Base-by-base conservation (phyloP, 2,888 invertebrate genomes). In the Eurytoma adleriae region DNA sequence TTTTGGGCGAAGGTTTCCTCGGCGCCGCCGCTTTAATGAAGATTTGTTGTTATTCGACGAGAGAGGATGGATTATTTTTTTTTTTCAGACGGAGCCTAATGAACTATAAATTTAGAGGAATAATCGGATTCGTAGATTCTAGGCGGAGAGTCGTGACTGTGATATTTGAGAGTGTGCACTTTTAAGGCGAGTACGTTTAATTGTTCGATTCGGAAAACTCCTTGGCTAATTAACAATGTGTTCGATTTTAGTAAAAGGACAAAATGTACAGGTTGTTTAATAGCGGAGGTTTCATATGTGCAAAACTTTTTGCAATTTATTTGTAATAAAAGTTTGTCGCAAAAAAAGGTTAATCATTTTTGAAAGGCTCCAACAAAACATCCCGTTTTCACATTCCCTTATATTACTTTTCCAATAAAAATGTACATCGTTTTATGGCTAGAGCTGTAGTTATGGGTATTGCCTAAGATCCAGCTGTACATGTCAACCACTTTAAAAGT, bases 31-130 rank as follows among this genome's bases (percentile, higher is more conserved):
- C 54, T 54, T 48, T 64, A 20, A 64, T 64, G 64, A 48, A 64
- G 48, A 64, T 64, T 64, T 48, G 48, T 40, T 27, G 59, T 52
- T 56, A 24, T 54, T 64, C 52, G 20, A 24, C 27, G 10, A 16
- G 61, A 30, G 27, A 27, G 40, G 27, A 27, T 40, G 30, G 27
- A 30, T 54, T 54, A 66, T 75, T 64, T 48, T 66, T 24, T 24
- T 24, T 24, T 73, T 16, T 54, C 27, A 10, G 20, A 50, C 10
- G 12, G 18, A 20, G 52, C 14, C 74, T 69, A 70, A 75, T 79
- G 74, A 70, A 75, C 40, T 69, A 70, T 70, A 70, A 79, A 59
- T 79, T 75, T 75, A 27, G 10, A 24, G 50, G 40, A 62, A 64
- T 57, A 56, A 70, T 70, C 57, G 54, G 14, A 10, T 59, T 27